phyloP scores from a whole-genome alignment of 2,888 invertebrate species.

The Yponomeuta evonymella region DNA sequence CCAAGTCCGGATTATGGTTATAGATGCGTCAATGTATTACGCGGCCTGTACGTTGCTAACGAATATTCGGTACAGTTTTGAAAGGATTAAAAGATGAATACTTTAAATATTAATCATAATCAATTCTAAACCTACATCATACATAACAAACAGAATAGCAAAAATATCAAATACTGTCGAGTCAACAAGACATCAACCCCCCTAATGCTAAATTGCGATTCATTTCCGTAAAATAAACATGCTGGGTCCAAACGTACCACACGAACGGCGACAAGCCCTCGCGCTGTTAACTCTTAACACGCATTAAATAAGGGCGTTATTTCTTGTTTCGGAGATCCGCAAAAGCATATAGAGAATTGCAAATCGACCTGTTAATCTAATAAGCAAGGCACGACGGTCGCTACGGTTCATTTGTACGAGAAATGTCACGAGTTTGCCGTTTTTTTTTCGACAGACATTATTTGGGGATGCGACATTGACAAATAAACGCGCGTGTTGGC shows the following conservation, averaged over 20 bases:
- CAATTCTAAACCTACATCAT: background rate
- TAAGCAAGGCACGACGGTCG: slow-evolving; percentile 55
- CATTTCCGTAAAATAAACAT: slow-evolving; percentile 75
- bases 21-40: too few relatives aligned
- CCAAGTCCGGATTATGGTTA: too few relatives aligned
- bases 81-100: background rate
- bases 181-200: slow-evolving; percentile 61
- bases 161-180: slow-evolving; percentile 45
- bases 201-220: slow-evolving; percentile 57
- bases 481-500: slow-evolving; percentile 69
- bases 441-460: slow-evolving; percentile 30
- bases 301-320: background rate
- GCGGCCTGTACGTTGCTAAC: too few relatives aligned
- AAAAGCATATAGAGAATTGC: slow-evolving; percentile 67
- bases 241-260: slow-evolving; percentile 29
- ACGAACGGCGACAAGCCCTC: background rate
- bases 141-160: slow-evolving; percentile 17
- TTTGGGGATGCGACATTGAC: slow-evolving; percentile 66
- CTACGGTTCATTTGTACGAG: slow-evolving; percentile 72
- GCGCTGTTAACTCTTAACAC: background rate
- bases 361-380: slow-evolving; percentile 76
- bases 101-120: background rate
- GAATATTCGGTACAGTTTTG: too few relatives aligned
- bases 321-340: slow-evolving; percentile 22
- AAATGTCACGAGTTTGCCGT: slow-evolving; percentile 54